A percentile compares a stretch with the other conserved stretches of the same genome.
Conservation (phyloP, 2,113 vertebrate species). For the Nothobranchius furzeri region DNA sequence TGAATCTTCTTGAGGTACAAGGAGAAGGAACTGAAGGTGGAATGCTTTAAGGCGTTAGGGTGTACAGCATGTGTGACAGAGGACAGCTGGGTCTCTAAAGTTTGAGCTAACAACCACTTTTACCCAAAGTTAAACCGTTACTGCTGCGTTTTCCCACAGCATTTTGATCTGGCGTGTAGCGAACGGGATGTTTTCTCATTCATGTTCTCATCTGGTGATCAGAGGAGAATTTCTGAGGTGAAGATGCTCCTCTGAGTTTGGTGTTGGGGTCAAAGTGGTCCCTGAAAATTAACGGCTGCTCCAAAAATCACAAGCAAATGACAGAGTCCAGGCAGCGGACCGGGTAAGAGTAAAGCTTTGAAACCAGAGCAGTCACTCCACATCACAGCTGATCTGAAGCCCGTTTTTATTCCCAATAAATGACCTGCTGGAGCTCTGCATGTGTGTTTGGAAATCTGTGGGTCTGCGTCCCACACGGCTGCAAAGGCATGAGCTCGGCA, state of each 20-base stretch:
- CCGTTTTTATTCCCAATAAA: constrained; percentile 34
- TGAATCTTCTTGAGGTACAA: constrained; percentile 27
- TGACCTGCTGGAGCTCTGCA: constrained; percentile 26
- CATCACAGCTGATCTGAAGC: constrained; percentile 42
- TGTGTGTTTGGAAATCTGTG: constrained; percentile 38
- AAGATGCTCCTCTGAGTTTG: constrained; percentile 27
- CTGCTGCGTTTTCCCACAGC: not conserved
- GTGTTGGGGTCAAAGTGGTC: constrained; percentile 39
- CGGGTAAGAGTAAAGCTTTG: constrained; percentile 13
- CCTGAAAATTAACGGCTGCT: constrained; percentile 62
- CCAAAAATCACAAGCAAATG: constrained; percentile 58
- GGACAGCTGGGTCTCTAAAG: not conserved
- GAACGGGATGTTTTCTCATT: constrained; percentile 18
- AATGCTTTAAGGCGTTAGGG: constrained; percentile 16
- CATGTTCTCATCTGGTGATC: constrained; percentile 28
- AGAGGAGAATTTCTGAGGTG: constrained; percentile 20
- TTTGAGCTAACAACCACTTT: not conserved
- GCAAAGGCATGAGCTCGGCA: constrained; percentile 32
- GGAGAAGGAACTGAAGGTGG: constrained; percentile 38
- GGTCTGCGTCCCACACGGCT: constrained; percentile 26
- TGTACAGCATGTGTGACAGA: constrained; percentile 3
- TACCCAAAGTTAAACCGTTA: not conserved
- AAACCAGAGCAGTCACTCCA: constrained; percentile 19
- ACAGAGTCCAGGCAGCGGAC: constrained; percentile 33
- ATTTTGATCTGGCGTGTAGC: not conserved